Evolutionary conservation across 2,113 vertebrate genomes (phyloP), one percentile per base, ranked within the genome.

Genomic region (Hypomesus transpacificus): DNA sequence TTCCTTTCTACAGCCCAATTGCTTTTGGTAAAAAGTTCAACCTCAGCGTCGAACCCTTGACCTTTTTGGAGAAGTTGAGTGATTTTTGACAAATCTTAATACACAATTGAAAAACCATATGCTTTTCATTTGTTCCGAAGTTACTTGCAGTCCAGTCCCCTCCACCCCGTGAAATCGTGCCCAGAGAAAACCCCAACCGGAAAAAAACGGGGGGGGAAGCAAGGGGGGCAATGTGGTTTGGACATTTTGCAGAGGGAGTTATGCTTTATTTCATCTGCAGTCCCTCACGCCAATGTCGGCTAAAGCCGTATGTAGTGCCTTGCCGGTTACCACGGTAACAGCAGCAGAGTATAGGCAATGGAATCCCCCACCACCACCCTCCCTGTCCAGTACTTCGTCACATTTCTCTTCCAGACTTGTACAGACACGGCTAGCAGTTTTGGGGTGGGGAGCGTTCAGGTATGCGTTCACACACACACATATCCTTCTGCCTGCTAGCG

Each of bases 361-460:
- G 39, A 46, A 61, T 24, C 69, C 59, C 59, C 59, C 22, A 28
- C 22, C 18, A 13, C 28, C 17, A n/a, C 31, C 67, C 52, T 22
- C 79, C 63, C 51, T 75, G 76, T 82, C 81, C 80, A 59, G 61
- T 80, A 72, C 85, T 78, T 73, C 85, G 77, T 88, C 85, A 88
- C 14, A 85, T 84, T 66, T 85, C 77, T 75, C 59, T 20, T 18
- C 20, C 80, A 82, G 87, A 91, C 94, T 76, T 91, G 94, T 93
- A 90, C 89, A 90, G 93, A 91, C 94, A 90, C 77, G 92, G 91
- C 86, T 88, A 68, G 80, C 54, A 18, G 79, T 81, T 79, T 84
- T 85, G 89, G 87, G 87, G 89, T 88, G 90, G 87, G 85, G 86
- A 88, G 80, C 87, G 67, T 81, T 90, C 90, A 92, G 89, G 88